These are phyloP conservation scores for Greenwoodochromis staneri DNA, from an alignment of 2,113 vertebrate species.

Conservation along the genomic window DNA sequence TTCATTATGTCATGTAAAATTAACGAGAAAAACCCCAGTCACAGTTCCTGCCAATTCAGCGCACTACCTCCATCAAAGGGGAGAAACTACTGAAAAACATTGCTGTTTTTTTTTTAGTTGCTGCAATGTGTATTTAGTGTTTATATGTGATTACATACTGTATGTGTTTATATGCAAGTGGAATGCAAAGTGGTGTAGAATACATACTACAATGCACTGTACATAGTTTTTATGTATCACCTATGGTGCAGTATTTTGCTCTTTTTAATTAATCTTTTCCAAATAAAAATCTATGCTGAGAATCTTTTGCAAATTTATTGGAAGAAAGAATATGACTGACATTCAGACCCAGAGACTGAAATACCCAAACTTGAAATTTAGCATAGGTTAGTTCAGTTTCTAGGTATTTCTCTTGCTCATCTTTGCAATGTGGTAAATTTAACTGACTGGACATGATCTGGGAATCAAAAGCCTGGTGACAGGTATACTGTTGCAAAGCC, in stretches of 20 bases:
- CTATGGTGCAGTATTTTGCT: not conserved
- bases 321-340: not conserved
- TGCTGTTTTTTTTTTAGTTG: not conserved
- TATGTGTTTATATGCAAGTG: not conserved
- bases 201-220: not conserved
- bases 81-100: not conserved
- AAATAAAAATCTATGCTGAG: not conserved
- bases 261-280: not conserved
- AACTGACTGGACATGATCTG: not conserved
- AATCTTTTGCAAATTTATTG: not conserved
- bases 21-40: constrained; percentile 21
- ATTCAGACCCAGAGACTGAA: not conserved
- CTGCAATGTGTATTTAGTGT: not conserved
- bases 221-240: not conserved
- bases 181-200: not conserved
- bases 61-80: not conserved
- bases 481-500: not conserved
- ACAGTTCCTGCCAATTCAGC: constrained; percentile 20
- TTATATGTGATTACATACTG: not conserved
- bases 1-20: constrained; percentile 40
- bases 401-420: not conserved
- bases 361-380: not conserved
- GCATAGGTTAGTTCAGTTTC: not conserved
- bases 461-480: not conserved
- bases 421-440: not conserved